Evolutionary conservation across 2,888 invertebrate species (phyloP).

Genomic region (Hoplodrina ambigua): DNA sequence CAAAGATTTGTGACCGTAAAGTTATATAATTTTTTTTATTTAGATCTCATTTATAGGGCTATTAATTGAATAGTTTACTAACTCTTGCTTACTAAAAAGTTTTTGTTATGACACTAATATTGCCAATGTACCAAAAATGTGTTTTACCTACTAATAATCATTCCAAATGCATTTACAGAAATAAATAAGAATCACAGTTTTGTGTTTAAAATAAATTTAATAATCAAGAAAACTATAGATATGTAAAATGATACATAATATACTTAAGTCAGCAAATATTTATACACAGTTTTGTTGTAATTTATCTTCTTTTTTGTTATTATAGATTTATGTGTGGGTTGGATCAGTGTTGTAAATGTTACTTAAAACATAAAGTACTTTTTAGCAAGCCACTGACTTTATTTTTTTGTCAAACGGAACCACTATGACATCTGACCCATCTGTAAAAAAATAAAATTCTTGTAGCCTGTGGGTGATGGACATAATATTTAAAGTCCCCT

Average conservation of each 20-base stretch:
- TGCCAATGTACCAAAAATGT: constrained; percentile 29
- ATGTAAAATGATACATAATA: constrained; percentile 23
- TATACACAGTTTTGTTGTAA: constrained; percentile 34
- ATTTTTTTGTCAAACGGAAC: constrained; percentile 74
- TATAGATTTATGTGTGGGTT: constrained; percentile 39
- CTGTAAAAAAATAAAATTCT: constrained; percentile 66
- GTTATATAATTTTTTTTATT: constrained; percentile 21
- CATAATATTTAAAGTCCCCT: too few species aligned
- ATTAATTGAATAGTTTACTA: constrained; percentile 8
- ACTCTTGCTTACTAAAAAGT: background rate
- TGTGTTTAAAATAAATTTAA: constrained; percentile 26
- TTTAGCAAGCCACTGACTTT: constrained; percentile 38
- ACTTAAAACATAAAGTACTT: constrained; percentile 16
- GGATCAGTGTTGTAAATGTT: constrained; percentile 23
- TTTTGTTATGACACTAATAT: constrained; percentile 18
- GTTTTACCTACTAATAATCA: constrained; percentile 30
- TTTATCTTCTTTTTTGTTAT: constrained; percentile 30
- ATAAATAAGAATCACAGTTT: constrained; percentile 9
- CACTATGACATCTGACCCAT: constrained; percentile 70
- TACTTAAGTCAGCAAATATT: constrained; percentile 18
- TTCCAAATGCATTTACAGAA: constrained; percentile 51
- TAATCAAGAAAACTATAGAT: constrained; percentile 8
- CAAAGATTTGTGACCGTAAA: constrained; percentile 6
- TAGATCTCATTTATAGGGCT: constrained; percentile 44
- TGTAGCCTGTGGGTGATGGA: background rate